Evolutionary conservation across 1,140 invertebrate genomes (phyloP), one percentile per base, ranked within the genome.

Genomic region (Drosophila watanabei): DNA sequence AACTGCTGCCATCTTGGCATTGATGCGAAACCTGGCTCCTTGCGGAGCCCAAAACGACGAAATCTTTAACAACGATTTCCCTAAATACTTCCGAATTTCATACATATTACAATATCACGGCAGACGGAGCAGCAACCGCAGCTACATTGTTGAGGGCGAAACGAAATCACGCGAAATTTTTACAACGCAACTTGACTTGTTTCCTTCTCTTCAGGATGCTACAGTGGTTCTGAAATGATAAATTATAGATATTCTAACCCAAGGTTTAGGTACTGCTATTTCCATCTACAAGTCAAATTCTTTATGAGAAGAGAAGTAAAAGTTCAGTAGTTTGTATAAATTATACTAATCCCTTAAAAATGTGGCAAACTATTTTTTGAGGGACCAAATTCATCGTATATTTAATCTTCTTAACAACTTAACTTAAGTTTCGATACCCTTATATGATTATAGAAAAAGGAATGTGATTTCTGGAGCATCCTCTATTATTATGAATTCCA

Each of bases 51-150:
- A 62, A 65, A 80, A 68, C 77, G 78, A 72, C 84, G 78, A 89
- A 91, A 90, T 90, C 80, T 86, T 86, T 83, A 86, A 71, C 87
- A 90, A 87, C 87, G 87, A 91, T 91, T 90, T 90, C 87, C 87
- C 82, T 90, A 90, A 90, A 90, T 90, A 90, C 87, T 91, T 85
- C 82, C 87, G 83, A 90, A 86, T 90, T 90, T 90, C 82, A 82
- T 82, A 71, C 71, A 87, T 90, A 87, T 87, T 89, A 88, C 85
- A 88, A 81, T 85, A 84, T 85, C 81, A 84, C 62, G 54, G 73
- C 72, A 77, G 43, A 33, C 37, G 66, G 68, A 24, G 54, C 35
- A 63, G 79, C 39, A 88, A 73, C 79, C 80, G 41, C 76, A 75
- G 62, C 72, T 65, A 84, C 84, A 88, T 81, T 79, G 85, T 89